phyloP scores from a whole-genome alignment of 1,140 invertebrate genomes.

The Cherax quadricarinatus region DNA sequence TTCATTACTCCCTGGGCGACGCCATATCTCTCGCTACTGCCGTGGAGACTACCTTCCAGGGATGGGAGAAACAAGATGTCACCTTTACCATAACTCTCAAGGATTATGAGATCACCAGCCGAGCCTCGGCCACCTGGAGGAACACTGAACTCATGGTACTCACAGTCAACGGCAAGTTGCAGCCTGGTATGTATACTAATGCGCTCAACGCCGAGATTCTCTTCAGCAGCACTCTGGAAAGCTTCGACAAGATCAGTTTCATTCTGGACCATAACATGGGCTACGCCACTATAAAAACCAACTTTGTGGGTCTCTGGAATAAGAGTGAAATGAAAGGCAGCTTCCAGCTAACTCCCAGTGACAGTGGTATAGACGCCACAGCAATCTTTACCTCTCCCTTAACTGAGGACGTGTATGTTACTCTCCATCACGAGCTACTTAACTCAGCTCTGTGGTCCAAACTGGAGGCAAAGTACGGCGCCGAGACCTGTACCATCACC shows the following conservation, averaged over 20 bases:
- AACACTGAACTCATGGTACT: conserved; percentile 50
- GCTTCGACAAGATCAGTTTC: conserved; percentile 35
- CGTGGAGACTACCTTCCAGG: conserved; percentile 54
- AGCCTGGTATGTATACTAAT: conserved; percentile 22
- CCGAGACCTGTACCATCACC: not conserved
- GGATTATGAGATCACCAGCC: conserved; percentile 25
- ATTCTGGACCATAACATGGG: conserved; percentile 44
- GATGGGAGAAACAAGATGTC: conserved; percentile 57
- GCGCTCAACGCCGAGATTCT: conserved; percentile 8
- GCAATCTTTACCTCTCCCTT: conserved; percentile 47
- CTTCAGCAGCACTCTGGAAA: conserved; percentile 45
- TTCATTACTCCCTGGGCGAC: conserved; percentile 43
- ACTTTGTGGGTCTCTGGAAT: conserved; percentile 41
- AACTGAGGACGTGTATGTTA: conserved; percentile 20
- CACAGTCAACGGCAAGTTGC: conserved; percentile 24
- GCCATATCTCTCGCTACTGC: conserved; percentile 26
- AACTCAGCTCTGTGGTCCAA: conserved; percentile 16
- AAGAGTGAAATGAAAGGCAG: conserved; percentile 40
- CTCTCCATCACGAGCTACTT: conserved; percentile 26
- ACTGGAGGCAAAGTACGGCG: conserved; percentile 39
- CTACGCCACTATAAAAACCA: conserved; percentile 30
- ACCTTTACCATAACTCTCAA: conserved; percentile 35
- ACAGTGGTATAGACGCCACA: conserved; percentile 22
- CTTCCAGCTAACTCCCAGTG: conserved; percentile 32
- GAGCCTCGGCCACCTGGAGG: conserved; percentile 41